A percentile compares a stretch with the other conserved stretches of the same genome.
These are phyloP conservation scores for Machimus atricapillus DNA, from an alignment of 2,888 invertebrate genomes.

Conservation along the genomic window DNA sequence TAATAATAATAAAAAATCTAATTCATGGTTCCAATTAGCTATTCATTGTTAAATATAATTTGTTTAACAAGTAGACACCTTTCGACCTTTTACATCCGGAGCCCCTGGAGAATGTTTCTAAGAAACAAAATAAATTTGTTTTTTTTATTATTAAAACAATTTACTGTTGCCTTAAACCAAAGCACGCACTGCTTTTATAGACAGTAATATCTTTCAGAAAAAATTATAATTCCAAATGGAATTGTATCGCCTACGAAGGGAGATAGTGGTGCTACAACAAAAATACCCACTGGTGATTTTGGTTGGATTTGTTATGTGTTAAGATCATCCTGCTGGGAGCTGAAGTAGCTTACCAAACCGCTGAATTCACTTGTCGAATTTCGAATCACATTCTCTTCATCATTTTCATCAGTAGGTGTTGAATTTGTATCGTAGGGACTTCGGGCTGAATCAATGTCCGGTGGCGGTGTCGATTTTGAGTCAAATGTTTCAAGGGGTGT, in stretches of 20 bases:
- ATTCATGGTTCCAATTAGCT: neutral
- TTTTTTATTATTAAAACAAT: neutral
- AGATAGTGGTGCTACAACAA: neutral
- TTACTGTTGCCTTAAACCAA: neutral
- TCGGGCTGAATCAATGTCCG: conserved; percentile 48
- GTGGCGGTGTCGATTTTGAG: conserved; percentile 47
- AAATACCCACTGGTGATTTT: neutral
- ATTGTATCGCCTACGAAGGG: neutral
- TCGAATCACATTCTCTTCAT: conserved; percentile 51
- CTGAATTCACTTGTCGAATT: conserved; percentile 77
- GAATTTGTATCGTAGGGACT: conserved; percentile 51
- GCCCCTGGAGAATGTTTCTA: neutral
- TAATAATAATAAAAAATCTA: neutral
- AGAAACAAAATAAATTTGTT: neutral
- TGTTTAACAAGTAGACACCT: neutral
- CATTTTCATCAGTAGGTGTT: conserved; percentile 46
- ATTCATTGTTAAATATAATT: neutral
- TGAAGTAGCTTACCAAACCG: conserved; percentile 90
- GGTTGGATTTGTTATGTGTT: conserved; percentile 70
- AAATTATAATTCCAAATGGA: neutral
- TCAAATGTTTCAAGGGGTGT: conserved; percentile 59
- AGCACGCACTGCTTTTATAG: neutral
- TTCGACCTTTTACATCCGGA: neutral
- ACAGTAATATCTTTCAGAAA: neutral
- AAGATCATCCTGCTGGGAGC: conserved; percentile 88